Base-by-base conservation (phyloP, 2,888 invertebrate genomes). In the Sinotaia quadrata region DNA sequence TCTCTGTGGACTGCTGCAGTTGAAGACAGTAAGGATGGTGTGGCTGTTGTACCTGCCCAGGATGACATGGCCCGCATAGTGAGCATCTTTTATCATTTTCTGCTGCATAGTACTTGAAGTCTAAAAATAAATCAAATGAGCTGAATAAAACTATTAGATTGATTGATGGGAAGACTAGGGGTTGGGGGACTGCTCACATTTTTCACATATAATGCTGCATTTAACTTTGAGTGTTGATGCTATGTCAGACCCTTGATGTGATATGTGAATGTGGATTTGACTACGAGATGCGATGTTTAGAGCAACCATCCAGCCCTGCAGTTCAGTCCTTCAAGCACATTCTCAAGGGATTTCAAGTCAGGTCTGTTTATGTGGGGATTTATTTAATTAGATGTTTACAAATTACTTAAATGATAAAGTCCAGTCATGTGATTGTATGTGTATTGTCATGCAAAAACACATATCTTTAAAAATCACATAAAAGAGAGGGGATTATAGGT, bases 231-330 rank as follows among this genome's bases (percentile, higher is more conserved):
- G n/a, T n/a, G n/a, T n/a, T n/a, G n/a, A n/a, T n/a, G n/a, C n/a
- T 47, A 37, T 73, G 61, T 29, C 68, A 82, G 82, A 78, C 81
- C 2, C 61, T 81, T 49, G 83, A 83, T 67, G 73, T 75, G 7
- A 79, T 83, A 12, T 81, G 83, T 71, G 69, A 69, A 44, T 78
- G 76, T 74, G 83, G 77, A n/a, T 78, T 81, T 69, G 79, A 78
- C 31, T 83, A 78, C 68, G 71, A 79, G 2, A 61, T 80, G 8
- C 56, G 76, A 33, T 59, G 78, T 15, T 37, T 81, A 3, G 65
- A 74, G 41, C 69, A 77, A 24, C 76, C 75, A 33, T 68, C 75
- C 18, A 44, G 75, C 24, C 60, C 73, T 36, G 78, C 72, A 24
- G 78, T 75, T 10, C 60, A 70, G 29, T 69, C 72, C 63, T 75